phyloP scores from a whole-genome alignment of 2,888 invertebrate genomes.

The Branchellion lobata region DNA sequence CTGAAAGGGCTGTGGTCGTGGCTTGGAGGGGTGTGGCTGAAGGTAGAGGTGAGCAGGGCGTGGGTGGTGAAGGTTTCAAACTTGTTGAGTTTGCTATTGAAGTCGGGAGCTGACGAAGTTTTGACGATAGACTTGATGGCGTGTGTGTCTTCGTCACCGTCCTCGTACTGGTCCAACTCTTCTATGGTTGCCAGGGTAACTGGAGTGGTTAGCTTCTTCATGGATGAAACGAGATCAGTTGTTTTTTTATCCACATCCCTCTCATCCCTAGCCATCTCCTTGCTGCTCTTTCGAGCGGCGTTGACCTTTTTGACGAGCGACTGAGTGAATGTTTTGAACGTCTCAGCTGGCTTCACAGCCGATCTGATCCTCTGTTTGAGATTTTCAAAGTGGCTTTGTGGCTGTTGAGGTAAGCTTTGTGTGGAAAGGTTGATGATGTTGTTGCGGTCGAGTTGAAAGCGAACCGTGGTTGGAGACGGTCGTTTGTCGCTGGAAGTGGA shows the following conservation, averaged over 20 bases:
- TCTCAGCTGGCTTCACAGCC: neutral
- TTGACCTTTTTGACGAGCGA: neutral
- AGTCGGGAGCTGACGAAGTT: neutral
- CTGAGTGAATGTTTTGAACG: neutral
- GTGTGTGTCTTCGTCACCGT: neutral
- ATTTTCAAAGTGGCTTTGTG: neutral
- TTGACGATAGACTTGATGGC: neutral
- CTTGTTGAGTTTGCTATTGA: neutral
- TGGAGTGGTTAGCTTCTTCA: neutral
- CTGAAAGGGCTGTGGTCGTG: no score
- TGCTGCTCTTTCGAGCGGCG: neutral
- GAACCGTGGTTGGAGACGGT: neutral
- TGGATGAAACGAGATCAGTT: neutral
- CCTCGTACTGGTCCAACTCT: neutral
- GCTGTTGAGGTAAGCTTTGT: neutral
- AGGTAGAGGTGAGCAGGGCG: no score
- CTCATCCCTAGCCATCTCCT: neutral
- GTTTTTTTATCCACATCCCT: neutral
- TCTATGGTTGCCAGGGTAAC: neutral
- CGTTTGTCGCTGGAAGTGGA: neutral
- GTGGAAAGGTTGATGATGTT: neutral
- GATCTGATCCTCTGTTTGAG: neutral
- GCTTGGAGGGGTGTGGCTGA: no score
- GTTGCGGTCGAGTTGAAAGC: conserved; percentile 4
- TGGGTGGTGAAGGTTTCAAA: no score